A percentile compares a stretch with the other conserved stretches of the same genome.
Conservation (phyloP, 2,888 invertebrate genomes). For the Andrena flavipes region DNA sequence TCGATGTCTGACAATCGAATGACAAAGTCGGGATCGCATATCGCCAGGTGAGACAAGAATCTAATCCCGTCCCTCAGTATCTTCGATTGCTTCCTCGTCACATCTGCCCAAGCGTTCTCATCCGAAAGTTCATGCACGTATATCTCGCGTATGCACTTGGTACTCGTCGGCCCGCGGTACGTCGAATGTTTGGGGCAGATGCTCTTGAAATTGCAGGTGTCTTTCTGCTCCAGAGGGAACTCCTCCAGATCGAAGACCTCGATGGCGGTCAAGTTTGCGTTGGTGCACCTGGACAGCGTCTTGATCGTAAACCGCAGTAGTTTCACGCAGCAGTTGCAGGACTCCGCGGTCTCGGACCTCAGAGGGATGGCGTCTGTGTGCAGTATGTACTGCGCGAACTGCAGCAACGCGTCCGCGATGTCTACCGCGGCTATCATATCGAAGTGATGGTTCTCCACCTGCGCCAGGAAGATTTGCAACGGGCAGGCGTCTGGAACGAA, state of each 20-base stretch:
- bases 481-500: slow-evolving; percentile 77
- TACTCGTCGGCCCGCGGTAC: not conserved
- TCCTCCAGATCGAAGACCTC: slow-evolving; percentile 17
- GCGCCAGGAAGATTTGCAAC: slow-evolving; percentile 78
- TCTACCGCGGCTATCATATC: slow-evolving; percentile 77
- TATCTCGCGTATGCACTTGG: slow-evolving; percentile 21
- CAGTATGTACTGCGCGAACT: slow-evolving; percentile 74
- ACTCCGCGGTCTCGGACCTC: slow-evolving; percentile 69
- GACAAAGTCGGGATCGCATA: slow-evolving; percentile 78
- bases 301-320: slow-evolving; percentile 76
- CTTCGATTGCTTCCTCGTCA: slow-evolving; percentile 72
- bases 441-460: slow-evolving; percentile 76
- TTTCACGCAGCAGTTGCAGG: slow-evolving; percentile 78
- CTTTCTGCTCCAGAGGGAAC: slow-evolving; percentile 7
- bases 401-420: slow-evolving; percentile 73
- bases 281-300: slow-evolving; percentile 76
- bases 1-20: slow-evolving; percentile 77
- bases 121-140: slow-evolving; percentile 57
- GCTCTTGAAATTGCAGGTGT: slow-evolving; percentile 55
- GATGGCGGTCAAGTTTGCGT: slow-evolving; percentile 63
- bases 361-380: slow-evolving; percentile 74
- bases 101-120: slow-evolving; percentile 70
- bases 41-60: slow-evolving; percentile 78
- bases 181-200: slow-evolving; percentile 54
- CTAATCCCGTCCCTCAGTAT: slow-evolving; percentile 77